phyloP scores from a whole-genome alignment of 1,140 invertebrate genomes.

The Aphis gossypii region DNA sequence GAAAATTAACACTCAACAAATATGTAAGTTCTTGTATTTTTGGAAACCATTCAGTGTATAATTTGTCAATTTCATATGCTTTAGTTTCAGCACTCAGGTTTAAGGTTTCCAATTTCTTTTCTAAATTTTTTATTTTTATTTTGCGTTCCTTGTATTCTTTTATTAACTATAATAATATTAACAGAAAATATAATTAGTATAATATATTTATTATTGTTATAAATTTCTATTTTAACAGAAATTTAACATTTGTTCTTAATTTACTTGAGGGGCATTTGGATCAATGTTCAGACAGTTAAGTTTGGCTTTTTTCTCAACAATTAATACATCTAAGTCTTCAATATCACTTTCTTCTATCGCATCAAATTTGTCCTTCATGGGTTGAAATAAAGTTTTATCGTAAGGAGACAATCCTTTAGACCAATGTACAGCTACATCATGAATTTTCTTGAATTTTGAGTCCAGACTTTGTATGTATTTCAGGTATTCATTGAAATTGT shows the following conservation, averaged over 20 bases:
- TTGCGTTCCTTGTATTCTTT: constrained; percentile 36
- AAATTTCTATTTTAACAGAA: not conserved
- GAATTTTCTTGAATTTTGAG: not conserved
- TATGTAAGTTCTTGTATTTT: not conserved
- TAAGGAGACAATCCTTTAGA: not conserved
- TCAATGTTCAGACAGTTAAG: constrained; percentile 20
- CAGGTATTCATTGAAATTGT: not conserved
- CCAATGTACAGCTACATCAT: not conserved
- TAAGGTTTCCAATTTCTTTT: constrained; percentile 3
- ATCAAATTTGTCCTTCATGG: not conserved
- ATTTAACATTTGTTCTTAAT: not conserved
- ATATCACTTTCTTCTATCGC: not conserved
- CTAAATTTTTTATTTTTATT: constrained; percentile 19
- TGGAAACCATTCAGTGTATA: constrained; percentile 3
- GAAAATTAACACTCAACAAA: not conserved
- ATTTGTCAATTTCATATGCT: constrained; percentile 1
- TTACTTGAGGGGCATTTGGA: constrained; percentile 44
- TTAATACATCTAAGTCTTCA: constrained; percentile 34
- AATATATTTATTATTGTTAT: not conserved
- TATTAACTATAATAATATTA: constrained; percentile 3
- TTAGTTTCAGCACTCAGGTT: not conserved
- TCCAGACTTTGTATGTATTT: constrained; percentile 28
- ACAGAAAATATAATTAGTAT: not conserved
- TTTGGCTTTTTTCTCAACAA: constrained; percentile 37
- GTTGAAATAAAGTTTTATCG: constrained; percentile 16